Evolutionary conservation across 92 coral and sea anemone genomes (phyloP).

Genomic region (Umimayanthus chanpuru): DNA sequence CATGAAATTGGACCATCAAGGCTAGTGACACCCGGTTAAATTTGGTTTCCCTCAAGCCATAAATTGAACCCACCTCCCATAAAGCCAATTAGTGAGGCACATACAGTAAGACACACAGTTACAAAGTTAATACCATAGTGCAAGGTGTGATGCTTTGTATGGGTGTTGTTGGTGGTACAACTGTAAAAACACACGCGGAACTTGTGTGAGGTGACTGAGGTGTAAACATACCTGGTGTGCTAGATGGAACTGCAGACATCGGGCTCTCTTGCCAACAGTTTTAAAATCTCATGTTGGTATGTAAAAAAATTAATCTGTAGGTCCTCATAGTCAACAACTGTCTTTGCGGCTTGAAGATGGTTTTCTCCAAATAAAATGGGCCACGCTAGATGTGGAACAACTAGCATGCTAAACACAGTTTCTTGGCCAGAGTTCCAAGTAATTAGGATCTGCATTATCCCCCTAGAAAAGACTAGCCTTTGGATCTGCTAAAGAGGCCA

Average conservation of each 20-base stretch:
- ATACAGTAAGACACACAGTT: slow-evolving; percentile 53
- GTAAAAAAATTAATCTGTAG: slow-evolving; percentile 49
- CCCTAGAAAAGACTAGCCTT: slow-evolving; percentile 52
- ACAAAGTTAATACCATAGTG: slow-evolving; percentile 56
- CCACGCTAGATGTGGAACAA: slow-evolving; percentile 61
- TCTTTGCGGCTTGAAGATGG: slow-evolving; percentile 61
- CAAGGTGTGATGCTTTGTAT: slow-evolving; percentile 40
- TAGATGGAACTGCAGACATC: background rate
- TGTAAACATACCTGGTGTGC: slow-evolving; percentile 16
- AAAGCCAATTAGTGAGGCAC: slow-evolving; percentile 47
- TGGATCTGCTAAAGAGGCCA: slow-evolving; percentile 55
- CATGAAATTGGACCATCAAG: slow-evolving; percentile 64
- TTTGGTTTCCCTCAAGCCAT: slow-evolving; percentile 56
- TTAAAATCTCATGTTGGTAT: slow-evolving; percentile 49
- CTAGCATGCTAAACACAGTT: slow-evolving; percentile 54
- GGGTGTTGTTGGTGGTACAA: slow-evolving; percentile 41
- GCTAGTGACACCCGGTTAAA: slow-evolving; percentile 61
- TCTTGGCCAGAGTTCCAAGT: slow-evolving; percentile 50
- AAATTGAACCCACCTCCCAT: slow-evolving; percentile 32
- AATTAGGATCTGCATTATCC: slow-evolving; percentile 58
- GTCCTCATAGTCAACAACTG: slow-evolving; percentile 57
- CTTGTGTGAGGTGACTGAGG: slow-evolving; percentile 45
- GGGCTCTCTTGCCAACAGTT: slow-evolving; percentile 45
- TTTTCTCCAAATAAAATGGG: slow-evolving; percentile 67
- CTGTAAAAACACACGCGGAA: slow-evolving; percentile 56